These are phyloP conservation scores for Bettongia penicillata DNA, from an alignment of 2,113 vertebrate genomes.

Conservation along the genomic window DNA sequence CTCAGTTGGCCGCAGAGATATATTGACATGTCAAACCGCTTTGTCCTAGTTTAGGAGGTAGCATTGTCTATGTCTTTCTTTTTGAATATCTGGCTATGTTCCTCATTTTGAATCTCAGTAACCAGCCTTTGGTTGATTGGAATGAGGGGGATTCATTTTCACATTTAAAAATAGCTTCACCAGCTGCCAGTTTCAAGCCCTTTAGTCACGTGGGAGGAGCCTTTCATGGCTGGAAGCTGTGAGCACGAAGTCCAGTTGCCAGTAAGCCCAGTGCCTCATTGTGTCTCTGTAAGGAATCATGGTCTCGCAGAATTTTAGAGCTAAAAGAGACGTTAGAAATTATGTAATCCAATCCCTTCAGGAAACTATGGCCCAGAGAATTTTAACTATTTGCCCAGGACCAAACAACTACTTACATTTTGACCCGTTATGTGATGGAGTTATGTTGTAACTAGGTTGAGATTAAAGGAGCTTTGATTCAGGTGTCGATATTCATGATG, in stretches of 20 bases:
- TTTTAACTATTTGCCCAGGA: neutral
- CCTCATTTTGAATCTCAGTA: neutral
- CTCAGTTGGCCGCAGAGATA: neutral
- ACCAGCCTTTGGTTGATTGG: slow-evolving; percentile 39
- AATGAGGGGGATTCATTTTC: slow-evolving; percentile 68
- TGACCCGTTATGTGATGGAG: neutral
- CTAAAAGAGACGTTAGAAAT: neutral
- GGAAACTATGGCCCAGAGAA: neutral
- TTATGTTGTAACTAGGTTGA: neutral
- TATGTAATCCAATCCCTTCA: neutral
- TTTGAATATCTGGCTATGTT: neutral
- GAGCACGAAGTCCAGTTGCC: slow-evolving; percentile 45
- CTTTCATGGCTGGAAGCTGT: slow-evolving; percentile 37
- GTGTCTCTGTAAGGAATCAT: neutral
- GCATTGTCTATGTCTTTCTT: neutral
- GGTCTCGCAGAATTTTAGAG: neutral
- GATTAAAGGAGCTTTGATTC: neutral
- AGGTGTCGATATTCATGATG: neutral
- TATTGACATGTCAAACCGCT: neutral
- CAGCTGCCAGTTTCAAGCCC: slow-evolving; percentile 76
- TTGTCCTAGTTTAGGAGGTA: neutral
- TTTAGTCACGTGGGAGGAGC: slow-evolving; percentile 7
- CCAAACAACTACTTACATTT: neutral
- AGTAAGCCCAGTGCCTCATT: neutral
- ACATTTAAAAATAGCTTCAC: slow-evolving; percentile 78